Conservation (phyloP, 2,888 invertebrate genomes). For the Leucophenga montana region DNA sequence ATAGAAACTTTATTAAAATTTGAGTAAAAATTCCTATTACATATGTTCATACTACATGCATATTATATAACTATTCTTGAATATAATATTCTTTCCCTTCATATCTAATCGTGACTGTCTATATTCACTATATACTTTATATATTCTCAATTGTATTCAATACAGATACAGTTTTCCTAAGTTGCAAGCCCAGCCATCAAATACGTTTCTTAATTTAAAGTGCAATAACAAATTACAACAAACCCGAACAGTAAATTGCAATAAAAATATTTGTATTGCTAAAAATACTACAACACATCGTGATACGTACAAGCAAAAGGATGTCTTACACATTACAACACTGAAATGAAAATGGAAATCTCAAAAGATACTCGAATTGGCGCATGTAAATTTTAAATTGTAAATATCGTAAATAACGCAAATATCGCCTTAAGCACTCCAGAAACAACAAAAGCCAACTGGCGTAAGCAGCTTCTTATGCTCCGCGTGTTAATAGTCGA, state of each 20-base stretch:
- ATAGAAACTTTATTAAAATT: no score
- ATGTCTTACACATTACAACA: slow-evolving; percentile 43
- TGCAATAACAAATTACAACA: background rate
- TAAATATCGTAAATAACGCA: slow-evolving; percentile 71
- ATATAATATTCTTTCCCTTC: no score
- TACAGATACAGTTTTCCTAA: no score
- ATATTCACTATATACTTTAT: no score
- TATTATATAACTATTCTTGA: no score
- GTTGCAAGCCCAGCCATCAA: background rate
- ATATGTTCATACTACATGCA: no score
- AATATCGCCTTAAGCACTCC: slow-evolving; percentile 65
- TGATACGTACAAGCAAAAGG: slow-evolving; percentile 47
- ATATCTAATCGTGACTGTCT: no score
- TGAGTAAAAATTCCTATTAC: no score
- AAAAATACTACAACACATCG: slow-evolving; percentile 54
- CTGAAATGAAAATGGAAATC: background rate
- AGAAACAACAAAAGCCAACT: slow-evolving; percentile 59
- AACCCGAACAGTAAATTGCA: slow-evolving; percentile 14
- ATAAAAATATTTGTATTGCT: slow-evolving; percentile 19
- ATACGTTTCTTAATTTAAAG: background rate
- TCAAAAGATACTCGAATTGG: slow-evolving; percentile 35
- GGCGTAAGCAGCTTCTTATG: slow-evolving; percentile 43
- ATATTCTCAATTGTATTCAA: no score
- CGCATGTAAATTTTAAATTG: slow-evolving; percentile 66
- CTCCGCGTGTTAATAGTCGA: background rate